Evolutionary conservation across 2,888 invertebrate species (phyloP).

Genomic region (Polyommatus iphigenia): DNA sequence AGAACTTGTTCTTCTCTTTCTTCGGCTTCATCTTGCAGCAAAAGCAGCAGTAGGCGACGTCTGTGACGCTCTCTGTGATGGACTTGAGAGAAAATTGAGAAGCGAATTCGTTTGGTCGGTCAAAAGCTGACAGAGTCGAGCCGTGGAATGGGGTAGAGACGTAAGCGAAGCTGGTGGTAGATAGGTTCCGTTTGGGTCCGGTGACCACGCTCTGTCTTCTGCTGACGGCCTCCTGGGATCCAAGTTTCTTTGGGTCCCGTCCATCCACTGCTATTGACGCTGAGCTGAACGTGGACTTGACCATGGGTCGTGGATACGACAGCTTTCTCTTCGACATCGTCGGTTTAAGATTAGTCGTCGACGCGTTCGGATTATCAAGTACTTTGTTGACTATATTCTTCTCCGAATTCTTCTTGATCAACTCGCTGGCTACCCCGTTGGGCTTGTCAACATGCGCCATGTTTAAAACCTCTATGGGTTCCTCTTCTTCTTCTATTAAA

Average conservation of each 20-base stretch:
- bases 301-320: constrained; percentile 59
- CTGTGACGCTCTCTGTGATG: constrained; percentile 79
- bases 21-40: constrained; percentile 64
- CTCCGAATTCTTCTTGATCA: constrained; percentile 44
- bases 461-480: constrained; percentile 55
- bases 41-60: constrained; percentile 69
- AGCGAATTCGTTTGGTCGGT: constrained; percentile 87
- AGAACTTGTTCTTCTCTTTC: constrained; percentile 81
- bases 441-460: constrained; percentile 47
- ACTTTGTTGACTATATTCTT: constrained; percentile 47
- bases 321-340: constrained; percentile 65
- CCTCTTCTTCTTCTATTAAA: constrained; percentile 71
- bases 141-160: constrained; percentile 92
- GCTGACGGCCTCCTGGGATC: constrained; percentile 64
- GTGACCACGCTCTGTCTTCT: constrained; percentile 56
- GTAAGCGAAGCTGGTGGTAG: constrained; percentile 90
- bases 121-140: constrained; percentile 87
- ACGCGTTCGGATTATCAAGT: constrained; percentile 48
- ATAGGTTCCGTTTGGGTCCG: constrained; percentile 83
- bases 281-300: constrained; percentile 77
- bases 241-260: constrained; percentile 71
- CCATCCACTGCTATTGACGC: constrained; percentile 80
- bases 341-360: constrained; percentile 50
- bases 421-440: constrained; percentile 49
- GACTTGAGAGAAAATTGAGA: constrained; percentile 88